Evolutionary conservation across 2,888 invertebrate species (phyloP), one percentile per base, ranked within the genome.

Genomic region (Drosophila mercatorum): DNA sequence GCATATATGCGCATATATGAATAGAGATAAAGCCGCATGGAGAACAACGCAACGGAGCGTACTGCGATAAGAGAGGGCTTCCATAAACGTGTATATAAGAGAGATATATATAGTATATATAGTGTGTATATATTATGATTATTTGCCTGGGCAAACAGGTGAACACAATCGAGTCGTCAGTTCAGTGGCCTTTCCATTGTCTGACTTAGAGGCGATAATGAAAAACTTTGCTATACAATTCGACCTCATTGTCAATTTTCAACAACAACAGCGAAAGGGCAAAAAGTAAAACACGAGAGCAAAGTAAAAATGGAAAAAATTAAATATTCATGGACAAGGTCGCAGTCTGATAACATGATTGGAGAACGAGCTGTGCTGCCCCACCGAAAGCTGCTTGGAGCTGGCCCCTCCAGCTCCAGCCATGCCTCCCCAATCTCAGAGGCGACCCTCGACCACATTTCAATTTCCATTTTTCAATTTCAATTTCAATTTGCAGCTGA

Each of bases 291-390:
- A 44, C 38, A 47, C 51, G 34, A 53, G 14, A 53, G 14, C n/a
- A n/a, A 28, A 26, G 26, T 40, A 55, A 59, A 72, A 53, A 40
- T 36, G 40, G 22, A 49, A 49, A 60, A 59, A 64, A 41, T 73
- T 64, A 75, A 68, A 79, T 75, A 80, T 78, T 78, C 78, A 78
- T 80, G 80, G 62, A 80, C 78, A 80, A 78, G 80, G 78, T 76
- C 77, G 64, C 47, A 26, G 36, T 58, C n/a, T 61, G 76, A 75
- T 75, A 68, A 75, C 34, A 68, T 56, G 36, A 68, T 56, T 52
- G 57, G 31, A 40, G 69, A 68, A 44, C 46, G 38, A 55, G 53
- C 41, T 46, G 10, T 36, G 38, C 34, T 31, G 43, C 38, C 26
- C 62, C 56, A n/a, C 7, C n/a, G 17, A 41, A 4, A 56, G 55